Percentiles rank a stretch among this genome's conserved stretches.
Evolutionary conservation across 2,113 vertebrate species (phyloP).

Genomic region (Dipodomys ordii): DNA sequence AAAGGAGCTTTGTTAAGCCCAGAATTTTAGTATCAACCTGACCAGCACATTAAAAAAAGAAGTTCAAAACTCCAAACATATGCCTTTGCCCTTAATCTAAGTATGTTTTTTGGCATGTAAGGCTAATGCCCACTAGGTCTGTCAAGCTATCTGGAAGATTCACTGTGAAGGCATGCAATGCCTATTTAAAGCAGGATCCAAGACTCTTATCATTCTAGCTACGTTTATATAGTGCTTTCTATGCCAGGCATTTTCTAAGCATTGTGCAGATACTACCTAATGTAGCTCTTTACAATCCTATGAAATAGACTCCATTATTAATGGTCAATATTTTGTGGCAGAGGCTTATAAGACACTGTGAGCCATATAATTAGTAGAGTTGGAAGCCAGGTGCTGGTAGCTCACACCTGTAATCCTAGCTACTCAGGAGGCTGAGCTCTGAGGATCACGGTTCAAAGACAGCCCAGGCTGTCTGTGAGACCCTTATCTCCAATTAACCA

Average conservation of each 20-base stretch:
- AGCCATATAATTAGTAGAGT: neutral
- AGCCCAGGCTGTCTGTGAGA: too few relatives aligned
- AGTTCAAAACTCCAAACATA: slow-evolving; percentile 7
- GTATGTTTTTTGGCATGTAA: slow-evolving; percentile 21
- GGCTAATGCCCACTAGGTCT: neutral
- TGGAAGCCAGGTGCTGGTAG: neutral
- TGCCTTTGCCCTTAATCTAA: slow-evolving; percentile 5
- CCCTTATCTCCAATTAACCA: too few relatives aligned
- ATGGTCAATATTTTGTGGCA: slow-evolving; percentile 14
- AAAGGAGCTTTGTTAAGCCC: neutral
- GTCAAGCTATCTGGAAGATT: slow-evolving; percentile 17
- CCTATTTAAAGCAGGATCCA: neutral
- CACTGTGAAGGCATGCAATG: neutral
- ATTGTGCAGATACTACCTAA: slow-evolving; percentile 27
- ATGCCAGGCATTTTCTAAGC: slow-evolving; percentile 36
- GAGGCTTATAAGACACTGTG: slow-evolving; percentile 34
- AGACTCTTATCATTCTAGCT: neutral
- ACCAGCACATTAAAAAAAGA: neutral
- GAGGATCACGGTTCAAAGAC: too few relatives aligned
- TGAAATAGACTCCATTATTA: slow-evolving; percentile 20
- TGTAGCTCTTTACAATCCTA: neutral
- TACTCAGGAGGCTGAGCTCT: too few relatives aligned
- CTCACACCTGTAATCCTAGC: too few relatives aligned
- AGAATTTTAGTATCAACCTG: neutral
- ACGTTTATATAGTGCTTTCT: slow-evolving; percentile 13